These are phyloP conservation scores for Drusus annulatus DNA, from an alignment of 1,140 invertebrate species.

Conservation along the genomic window DNA sequence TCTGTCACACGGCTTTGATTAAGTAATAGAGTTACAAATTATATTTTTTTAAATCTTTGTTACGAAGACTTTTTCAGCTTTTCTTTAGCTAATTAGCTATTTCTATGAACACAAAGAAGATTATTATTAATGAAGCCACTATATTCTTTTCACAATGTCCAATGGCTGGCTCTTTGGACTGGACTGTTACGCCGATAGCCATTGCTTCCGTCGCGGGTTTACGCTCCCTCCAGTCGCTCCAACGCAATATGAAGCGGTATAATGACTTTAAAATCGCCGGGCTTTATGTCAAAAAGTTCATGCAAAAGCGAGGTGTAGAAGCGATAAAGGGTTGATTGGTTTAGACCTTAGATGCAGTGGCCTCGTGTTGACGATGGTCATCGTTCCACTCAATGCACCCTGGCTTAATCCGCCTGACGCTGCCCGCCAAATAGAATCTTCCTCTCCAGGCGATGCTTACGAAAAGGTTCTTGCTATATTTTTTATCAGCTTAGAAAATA, in stretches of 20 bases:
- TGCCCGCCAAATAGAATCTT: neutral
- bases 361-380: neutral
- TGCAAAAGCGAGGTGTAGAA: too few species aligned
- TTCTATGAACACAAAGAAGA: too few species aligned
- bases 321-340: neutral
- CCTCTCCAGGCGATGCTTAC: neutral
- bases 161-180: neutral
- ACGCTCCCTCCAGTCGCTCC: neutral
- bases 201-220: neutral
- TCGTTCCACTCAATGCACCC: conserved; percentile 11
- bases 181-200: conserved; percentile 11
- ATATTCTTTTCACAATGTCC: neutral
- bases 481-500: too few species aligned
- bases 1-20: too few species aligned
- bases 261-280: conserved; percentile 6
- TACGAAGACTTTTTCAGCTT: too few species aligned
- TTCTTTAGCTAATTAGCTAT: too few species aligned
- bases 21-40: too few species aligned
- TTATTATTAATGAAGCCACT: too few species aligned
- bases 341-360: neutral
- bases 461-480: neutral
- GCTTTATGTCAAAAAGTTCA: neutral
- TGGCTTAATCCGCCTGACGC: conserved; percentile 2
- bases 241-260: conserved; percentile 8
- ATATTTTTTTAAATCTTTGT: too few species aligned